Evolutionary conservation across 2,797 vertebrate species (phyloP).

Genomic region (Valencia hispanica): DNA sequence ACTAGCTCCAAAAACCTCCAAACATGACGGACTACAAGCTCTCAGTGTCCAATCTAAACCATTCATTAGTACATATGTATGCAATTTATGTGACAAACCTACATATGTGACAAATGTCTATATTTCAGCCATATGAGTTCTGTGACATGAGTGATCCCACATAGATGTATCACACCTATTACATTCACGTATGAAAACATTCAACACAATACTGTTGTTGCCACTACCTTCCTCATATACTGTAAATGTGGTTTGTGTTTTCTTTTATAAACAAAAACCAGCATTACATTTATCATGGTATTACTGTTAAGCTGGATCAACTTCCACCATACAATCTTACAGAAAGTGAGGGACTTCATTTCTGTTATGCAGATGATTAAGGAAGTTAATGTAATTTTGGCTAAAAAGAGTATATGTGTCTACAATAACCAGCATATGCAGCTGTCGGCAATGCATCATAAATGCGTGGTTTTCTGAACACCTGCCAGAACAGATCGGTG

Average conservation of each 20-base stretch:
- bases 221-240: background rate
- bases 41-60: conserved; percentile 19
- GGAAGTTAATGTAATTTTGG: background rate
- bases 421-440: conserved; percentile 13
- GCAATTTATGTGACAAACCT: conserved; percentile 16
- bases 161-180: background rate
- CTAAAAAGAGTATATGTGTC: conserved; percentile 4
- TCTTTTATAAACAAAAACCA: background rate
- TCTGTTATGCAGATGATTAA: conserved; percentile 2
- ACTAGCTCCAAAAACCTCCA: conserved; percentile 49
- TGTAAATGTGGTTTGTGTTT: background rate
- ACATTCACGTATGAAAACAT: background rate
- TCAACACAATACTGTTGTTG: background rate
- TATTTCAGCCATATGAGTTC: background rate
- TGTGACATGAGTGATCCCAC: background rate
- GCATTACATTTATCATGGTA: background rate
- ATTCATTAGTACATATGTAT: background rate
- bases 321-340: background rate
- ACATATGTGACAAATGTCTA: conserved; percentile 13
- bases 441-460: conserved; percentile 1
- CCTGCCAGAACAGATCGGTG: conserved; percentile 30
- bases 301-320: background rate
- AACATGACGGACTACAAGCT: conserved; percentile 37
- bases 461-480: conserved; percentile 37
- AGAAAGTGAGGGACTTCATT: background rate